Base-by-base conservation (phyloP, 2,888 invertebrate genomes). In the Hyposoter didymator region DNA sequence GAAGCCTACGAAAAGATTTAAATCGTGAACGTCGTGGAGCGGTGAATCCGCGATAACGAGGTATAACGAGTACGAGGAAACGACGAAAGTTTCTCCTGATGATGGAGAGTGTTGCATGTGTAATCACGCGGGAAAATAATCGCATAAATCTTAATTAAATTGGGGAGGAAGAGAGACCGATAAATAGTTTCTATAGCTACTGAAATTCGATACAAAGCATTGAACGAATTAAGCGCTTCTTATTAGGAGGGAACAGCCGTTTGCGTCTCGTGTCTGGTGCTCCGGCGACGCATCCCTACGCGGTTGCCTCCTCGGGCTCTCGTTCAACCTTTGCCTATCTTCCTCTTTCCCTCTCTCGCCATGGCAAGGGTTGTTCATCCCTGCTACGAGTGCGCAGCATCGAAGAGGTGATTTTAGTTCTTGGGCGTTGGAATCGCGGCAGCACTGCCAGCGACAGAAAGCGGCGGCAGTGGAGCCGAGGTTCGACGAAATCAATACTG, bases 401-500 rank as follows among this genome's bases (percentile, higher is more conserved):
- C 75, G 76, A 22, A 55, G 69, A 67, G 72, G 74, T 79, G 86
- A 66, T 78, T 92, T 91, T 93, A 93, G 93, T 93, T 93, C 93
- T 87, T 86, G 87, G 88, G 89, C 89, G 90, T 89, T 87, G 89
- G 88, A 91, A 90, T 89, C 91, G 93, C 87, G 93, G 93, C 93
- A 93, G 93, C 93, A 93, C 93, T 80, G 91, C 91, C 86, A 89
- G n/a, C n/a, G n/a, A 87, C 91, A 66, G 62, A 82, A 59, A 32
- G 79, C 52, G 55, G 39, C 47, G 80, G 39, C 47, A 78, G 66
- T 72, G 67, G 43, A 80, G 43, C 10, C 74, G 83, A 74, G 75
- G 62, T 69, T 66, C 45, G 89, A 90, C 89, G 91, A 92, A 93
- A 93, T 93, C 93, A 93, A 93, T 93, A 93, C 93, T 92, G 59